Percentiles rank a stretch among this genome's conserved stretches.
phyloP scores from a whole-genome alignment of 2,888 invertebrate species.

The Ceramica pisi region DNA sequence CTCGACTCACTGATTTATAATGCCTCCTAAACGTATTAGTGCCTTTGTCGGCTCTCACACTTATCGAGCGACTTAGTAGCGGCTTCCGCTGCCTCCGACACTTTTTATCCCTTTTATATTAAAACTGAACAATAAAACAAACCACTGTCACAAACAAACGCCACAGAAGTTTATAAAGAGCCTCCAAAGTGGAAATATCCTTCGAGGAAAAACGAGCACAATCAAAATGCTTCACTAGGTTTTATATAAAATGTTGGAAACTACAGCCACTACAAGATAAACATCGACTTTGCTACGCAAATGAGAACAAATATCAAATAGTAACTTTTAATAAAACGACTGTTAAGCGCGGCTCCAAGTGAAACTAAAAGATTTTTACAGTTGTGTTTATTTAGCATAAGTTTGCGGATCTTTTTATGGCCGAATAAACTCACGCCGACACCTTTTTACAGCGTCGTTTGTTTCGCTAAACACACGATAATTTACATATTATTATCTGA shows the following conservation, averaged over 20 bases:
- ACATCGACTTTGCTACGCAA: constrained; percentile 43
- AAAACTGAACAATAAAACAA: constrained; percentile 70
- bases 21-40: constrained; percentile 82
- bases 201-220: constrained; percentile 28
- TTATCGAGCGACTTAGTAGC: constrained; percentile 78
- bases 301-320: constrained; percentile 55
- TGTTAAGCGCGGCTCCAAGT: constrained; percentile 51
- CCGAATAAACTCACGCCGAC: constrained; percentile 65
- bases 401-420: constrained; percentile 69
- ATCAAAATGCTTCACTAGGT: constrained; percentile 35
- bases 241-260: constrained; percentile 43
- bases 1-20: constrained; percentile 87
- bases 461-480: constrained; percentile 75
- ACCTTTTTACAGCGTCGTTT: constrained; percentile 75
- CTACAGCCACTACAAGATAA: constrained; percentile 52
- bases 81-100: constrained; percentile 82
- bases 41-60: constrained; percentile 87
- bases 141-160: constrained; percentile 64
- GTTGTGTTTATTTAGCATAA: constrained; percentile 67
- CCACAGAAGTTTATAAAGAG: constrained; percentile 45
- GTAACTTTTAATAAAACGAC: constrained; percentile 57
- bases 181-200: constrained; percentile 44
- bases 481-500: constrained; percentile 76
- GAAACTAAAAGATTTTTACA: constrained; percentile 66
- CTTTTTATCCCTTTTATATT: constrained; percentile 70